phyloP scores from a whole-genome alignment of 2,113 vertebrate species.

The Epinephelus fuscoguttatus region DNA sequence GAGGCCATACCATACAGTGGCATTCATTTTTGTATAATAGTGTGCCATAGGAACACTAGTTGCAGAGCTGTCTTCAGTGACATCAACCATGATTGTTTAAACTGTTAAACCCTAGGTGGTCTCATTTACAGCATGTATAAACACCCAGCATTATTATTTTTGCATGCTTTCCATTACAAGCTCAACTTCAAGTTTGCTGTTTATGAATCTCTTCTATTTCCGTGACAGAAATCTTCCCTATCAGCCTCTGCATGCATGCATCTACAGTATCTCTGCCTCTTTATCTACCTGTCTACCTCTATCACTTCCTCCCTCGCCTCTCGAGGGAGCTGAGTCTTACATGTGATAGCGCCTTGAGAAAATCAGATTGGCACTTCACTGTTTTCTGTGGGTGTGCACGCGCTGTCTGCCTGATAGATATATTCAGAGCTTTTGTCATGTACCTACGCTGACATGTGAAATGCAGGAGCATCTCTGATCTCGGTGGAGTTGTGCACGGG shows the following conservation, averaged over 20 bases:
- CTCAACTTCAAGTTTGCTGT: not conserved
- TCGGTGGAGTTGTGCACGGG: constrained; percentile 19
- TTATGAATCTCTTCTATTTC: not conserved
- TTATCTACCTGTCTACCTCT: constrained; percentile 37
- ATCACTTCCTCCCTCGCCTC: constrained; percentile 36
- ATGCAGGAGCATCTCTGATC: constrained; percentile 33
- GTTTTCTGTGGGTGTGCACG: constrained; percentile 33
- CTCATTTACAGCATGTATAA: not conserved
- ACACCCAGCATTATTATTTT: not conserved
- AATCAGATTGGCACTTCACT: constrained; percentile 49
- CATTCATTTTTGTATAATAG: not conserved
- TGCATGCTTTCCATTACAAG: not conserved
- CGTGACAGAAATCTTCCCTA: not conserved
- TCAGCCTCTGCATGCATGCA: not conserved
- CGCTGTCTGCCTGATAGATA: constrained; percentile 12
- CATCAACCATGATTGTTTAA: not conserved
- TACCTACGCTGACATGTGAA: constrained; percentile 32
- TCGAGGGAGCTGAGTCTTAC: constrained; percentile 40
- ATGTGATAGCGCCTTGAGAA: constrained; percentile 48
- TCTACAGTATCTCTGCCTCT: constrained; percentile 42
- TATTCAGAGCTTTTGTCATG: constrained; percentile 41
- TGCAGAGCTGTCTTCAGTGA: constrained; percentile 17
- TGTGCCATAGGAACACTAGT: constrained; percentile 17
- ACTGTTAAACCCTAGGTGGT: not conserved
- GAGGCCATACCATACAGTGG: not conserved